Evolutionary conservation across 2,797 vertebrate species (phyloP).

Genomic region (Trichosurus vulpecula): DNA sequence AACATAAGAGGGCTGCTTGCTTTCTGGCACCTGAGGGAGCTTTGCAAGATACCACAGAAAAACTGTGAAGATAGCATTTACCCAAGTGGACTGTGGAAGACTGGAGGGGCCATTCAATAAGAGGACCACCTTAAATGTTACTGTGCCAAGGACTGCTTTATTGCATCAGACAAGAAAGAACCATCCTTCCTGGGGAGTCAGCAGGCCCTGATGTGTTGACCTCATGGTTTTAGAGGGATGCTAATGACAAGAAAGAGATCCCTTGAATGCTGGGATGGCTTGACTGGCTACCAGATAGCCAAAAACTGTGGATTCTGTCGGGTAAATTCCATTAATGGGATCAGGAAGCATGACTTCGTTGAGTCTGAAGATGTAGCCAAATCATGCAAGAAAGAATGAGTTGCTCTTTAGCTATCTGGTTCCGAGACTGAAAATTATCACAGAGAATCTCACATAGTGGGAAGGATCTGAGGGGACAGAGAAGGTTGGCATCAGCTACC

Average conservation of each 20-base stretch:
- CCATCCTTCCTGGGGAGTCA: not conserved
- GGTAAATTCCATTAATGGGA: not conserved
- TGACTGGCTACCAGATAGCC: not conserved
- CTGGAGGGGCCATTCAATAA: not conserved
- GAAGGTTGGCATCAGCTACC: not conserved
- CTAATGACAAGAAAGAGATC: not conserved
- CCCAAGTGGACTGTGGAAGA: not conserved
- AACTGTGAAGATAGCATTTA: not conserved
- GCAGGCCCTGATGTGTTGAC: not conserved
- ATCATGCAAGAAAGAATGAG: not conserved
- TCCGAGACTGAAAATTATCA: not conserved
- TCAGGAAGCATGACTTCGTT: not conserved
- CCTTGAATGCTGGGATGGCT: not conserved
- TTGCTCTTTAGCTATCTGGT: not conserved
- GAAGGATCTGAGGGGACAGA: not conserved
- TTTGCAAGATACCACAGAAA: not conserved
- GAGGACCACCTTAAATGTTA: not conserved
- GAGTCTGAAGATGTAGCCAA: not conserved
- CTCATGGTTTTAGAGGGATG: not conserved
- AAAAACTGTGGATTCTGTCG: not conserved
- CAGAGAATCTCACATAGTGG: not conserved
- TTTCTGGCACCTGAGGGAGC: not conserved
- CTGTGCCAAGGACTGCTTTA: not conserved
- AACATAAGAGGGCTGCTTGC: not conserved
- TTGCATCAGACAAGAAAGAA: not conserved